Evolutionary conservation across 1,140 invertebrate species (phyloP), one percentile per base, ranked within the genome.

Genomic region (Magallana gigas): DNA sequence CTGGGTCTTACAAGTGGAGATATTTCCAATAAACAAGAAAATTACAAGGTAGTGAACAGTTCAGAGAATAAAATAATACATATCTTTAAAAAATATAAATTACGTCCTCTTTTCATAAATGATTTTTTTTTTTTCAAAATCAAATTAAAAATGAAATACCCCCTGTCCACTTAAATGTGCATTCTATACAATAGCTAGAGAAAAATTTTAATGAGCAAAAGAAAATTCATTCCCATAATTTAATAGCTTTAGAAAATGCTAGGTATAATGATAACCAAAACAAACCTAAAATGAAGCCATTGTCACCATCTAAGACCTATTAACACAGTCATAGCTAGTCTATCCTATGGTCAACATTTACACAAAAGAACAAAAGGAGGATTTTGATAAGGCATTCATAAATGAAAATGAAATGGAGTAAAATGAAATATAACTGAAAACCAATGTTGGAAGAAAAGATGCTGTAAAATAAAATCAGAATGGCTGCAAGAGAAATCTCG

Each of bases 271-370:
- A 6, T 23, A 71, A 23, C 8, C 18, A 71, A 71, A 71, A 71
- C 36, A 71, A 62, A 71, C 68, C 68, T 71, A 71, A 62, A 8
- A 62, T 48, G 68, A 71, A 71, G 68, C 68, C 68, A 71, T 71
- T 71, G 23, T 29, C 60, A 71, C 68, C 68, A 18, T 71, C 68
- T 23, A 71, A 8, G 18, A 71, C 68, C 68, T 71, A 11, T 8
- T 29, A 11, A 23, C 68, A 71, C 68, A 71, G 1, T 71, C 68
- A 71, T 71, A 36, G 23, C 68, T 71, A 71, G 4, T 36, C 68
- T 71, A 71, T 29, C 8, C 23, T 29, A 71, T 23, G 11, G 68
- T 71, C 23, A 71, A 71, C 68, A 71, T 23, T 71, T 23, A 68
- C 64, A 76, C 9, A 76, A 76, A 76, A 76, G 8, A 23, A 29